Conservation (phyloP, 2,113 vertebrate species). For the Phodopus roborovskii region DNA sequence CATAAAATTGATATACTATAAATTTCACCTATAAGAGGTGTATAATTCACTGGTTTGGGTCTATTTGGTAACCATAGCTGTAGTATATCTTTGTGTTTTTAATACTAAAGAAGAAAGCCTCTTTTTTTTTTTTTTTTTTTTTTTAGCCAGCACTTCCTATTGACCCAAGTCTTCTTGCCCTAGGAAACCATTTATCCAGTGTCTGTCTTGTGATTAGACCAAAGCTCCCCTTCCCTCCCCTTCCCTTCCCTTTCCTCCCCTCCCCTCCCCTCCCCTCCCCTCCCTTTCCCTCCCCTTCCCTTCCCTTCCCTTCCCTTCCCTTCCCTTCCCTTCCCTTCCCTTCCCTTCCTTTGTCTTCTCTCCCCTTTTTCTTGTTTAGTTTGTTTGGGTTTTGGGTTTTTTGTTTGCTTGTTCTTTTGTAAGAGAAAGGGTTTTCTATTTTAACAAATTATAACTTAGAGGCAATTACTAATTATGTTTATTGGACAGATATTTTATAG, state of each 20-base stretch:
- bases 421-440: neutral
- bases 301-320: too few relatives aligned
- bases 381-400: neutral
- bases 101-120: neutral
- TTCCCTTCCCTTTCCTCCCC: neutral
- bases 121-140: neutral
- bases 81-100: neutral
- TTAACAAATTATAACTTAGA: conserved; percentile 18
- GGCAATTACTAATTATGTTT: neutral
- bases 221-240: neutral
- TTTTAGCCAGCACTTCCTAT: neutral
- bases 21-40: neutral
- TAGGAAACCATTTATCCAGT: neutral
- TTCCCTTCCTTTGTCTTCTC: neutral
- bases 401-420: neutral
- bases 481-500: conserved; percentile 8
- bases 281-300: neutral
- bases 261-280: too few relatives aligned
- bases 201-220: neutral
- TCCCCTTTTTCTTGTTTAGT: neutral
- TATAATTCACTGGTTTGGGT: neutral
- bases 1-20: neutral
- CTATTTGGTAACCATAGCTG: neutral
- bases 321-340: too few relatives aligned
- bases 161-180: neutral